A percentile compares a stretch with the other conserved stretches of the same genome.
These are phyloP conservation scores for Zophobas atratus DNA, from an alignment of 1,140 invertebrate species.

Conservation along the genomic window DNA sequence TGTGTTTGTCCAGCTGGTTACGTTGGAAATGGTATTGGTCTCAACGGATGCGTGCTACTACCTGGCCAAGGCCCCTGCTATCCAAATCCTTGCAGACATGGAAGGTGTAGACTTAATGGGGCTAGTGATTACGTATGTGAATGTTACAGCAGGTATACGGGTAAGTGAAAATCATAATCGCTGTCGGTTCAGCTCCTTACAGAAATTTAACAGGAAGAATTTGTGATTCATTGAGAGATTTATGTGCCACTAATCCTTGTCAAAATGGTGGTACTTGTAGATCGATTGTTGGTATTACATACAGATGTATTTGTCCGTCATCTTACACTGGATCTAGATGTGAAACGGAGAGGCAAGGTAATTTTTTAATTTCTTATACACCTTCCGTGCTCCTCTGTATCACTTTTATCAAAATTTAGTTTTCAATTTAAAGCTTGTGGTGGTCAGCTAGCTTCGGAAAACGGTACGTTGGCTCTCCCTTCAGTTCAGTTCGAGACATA, in stretches of 20 bases:
- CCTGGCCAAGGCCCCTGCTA: conserved; percentile 69
- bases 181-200: conserved; percentile 43
- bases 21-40: conserved; percentile 85
- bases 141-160: conserved; percentile 75
- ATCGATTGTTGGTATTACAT: conserved; percentile 65
- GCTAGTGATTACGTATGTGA: conserved; percentile 71
- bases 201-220: conserved; percentile 67
- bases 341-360: conserved; percentile 69
- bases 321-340: conserved; percentile 75
- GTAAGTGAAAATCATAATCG: conserved; percentile 60
- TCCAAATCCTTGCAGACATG: conserved; percentile 80
- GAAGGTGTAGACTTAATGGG: conserved; percentile 70
- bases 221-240: conserved; percentile 74
- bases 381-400: not conserved
- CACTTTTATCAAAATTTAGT: not conserved
- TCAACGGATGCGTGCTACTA: conserved; percentile 77
- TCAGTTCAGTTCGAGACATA: conserved; percentile 72
- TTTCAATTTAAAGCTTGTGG: conserved; percentile 73
- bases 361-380: conserved; percentile 48
- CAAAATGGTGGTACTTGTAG: conserved; percentile 87
- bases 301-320: conserved; percentile 73
- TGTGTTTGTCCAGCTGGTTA: conserved; percentile 89
- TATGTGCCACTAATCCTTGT: conserved; percentile 84
- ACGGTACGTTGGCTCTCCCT: conserved; percentile 79
- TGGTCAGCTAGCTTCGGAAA: conserved; percentile 72